Evolutionary conservation across 2,888 invertebrate species (phyloP), one percentile per base, ranked within the genome.

Genomic region (Scrobipalpa costella): DNA sequence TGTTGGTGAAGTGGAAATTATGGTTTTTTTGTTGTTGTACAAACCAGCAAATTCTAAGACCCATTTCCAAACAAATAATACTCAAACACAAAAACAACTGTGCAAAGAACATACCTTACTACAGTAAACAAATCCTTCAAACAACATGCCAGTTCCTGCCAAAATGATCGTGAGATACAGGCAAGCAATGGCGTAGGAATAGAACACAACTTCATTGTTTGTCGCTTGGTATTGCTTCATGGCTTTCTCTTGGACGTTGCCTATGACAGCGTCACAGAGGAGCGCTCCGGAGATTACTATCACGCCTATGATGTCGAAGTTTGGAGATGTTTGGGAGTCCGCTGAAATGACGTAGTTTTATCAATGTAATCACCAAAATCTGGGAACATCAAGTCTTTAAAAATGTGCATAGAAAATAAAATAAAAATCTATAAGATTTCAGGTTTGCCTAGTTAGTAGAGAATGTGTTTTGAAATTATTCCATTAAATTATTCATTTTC

Each of bases 161-260:
- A 98, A 95, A 15, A 96, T 94, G 13, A 94, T 75, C 59, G 97
- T 89, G 59, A 99, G 92, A 84, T 98, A 98, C 0, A 95, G 71
- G 78, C 96, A 96, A 5, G 97, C 99, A 71, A 99, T 93, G 0
- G 95, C 94, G 84, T 98, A 99, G 0, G 98, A 98, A 80, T 97
- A 98, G 62, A 97, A 93, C 0, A 98, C 98, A 58, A 99, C 95
- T 93, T 99, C 98, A 68, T 96, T 95, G 84, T 97, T 98, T 0
- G 95, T 92, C 0, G 97, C 97, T 67, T 94, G 94, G 79, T 95
- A 93, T 67, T 94, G 93, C 75, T 96, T 96, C 96, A 99, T 98
- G 0, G 96, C 95, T 81, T 98, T 98, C 83, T 99, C 99, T 86
- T 99, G 99, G 0, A 98, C 96, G 88, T 99, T 99, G 19, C 99